Conservation (phyloP, 2,797 vertebrate genomes). For the Huso huso region DNA sequence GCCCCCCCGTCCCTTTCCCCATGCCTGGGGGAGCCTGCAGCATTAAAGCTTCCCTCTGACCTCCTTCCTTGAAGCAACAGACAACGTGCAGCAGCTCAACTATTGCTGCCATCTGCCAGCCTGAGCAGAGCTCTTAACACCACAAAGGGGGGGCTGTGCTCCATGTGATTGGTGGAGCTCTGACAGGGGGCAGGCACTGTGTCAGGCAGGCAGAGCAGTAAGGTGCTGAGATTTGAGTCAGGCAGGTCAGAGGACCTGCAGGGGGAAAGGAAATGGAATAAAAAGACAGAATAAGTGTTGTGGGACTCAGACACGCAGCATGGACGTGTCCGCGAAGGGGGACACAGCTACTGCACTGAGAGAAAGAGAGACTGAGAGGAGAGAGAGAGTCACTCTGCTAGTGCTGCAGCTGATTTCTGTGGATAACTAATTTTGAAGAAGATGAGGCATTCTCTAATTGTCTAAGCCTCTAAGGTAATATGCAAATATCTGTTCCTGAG, state of each 20-base stretch:
- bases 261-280: constrained; percentile 20
- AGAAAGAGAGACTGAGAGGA: constrained; percentile 22
- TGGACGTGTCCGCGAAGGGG: constrained; percentile 36
- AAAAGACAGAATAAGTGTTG: constrained; percentile 20
- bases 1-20: not conserved
- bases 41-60: constrained; percentile 18
- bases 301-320: constrained; percentile 42
- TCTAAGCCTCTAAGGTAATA: constrained; percentile 5
- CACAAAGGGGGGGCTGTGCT: constrained; percentile 1
- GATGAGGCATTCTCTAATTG: constrained; percentile 27
- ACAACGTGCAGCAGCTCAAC: constrained; percentile 16
- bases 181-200: constrained; percentile 9
- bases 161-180: constrained; percentile 31
- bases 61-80: constrained; percentile 13
- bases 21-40: not conserved
- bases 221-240: constrained; percentile 11
- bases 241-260: constrained; percentile 20
- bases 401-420: constrained; percentile 16
- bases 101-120: constrained; percentile 32
- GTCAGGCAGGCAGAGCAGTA: constrained; percentile 15
- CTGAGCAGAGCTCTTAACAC: constrained; percentile 24
- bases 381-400: too few species aligned
- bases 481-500: too few species aligned
- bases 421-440: constrained; percentile 14
- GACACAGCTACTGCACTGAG: constrained; percentile 47